A percentile compares a stretch with the other conserved stretches of the same genome.
Conservation (phyloP, 2,888 invertebrate species). For the Drosophila falleni region DNA sequence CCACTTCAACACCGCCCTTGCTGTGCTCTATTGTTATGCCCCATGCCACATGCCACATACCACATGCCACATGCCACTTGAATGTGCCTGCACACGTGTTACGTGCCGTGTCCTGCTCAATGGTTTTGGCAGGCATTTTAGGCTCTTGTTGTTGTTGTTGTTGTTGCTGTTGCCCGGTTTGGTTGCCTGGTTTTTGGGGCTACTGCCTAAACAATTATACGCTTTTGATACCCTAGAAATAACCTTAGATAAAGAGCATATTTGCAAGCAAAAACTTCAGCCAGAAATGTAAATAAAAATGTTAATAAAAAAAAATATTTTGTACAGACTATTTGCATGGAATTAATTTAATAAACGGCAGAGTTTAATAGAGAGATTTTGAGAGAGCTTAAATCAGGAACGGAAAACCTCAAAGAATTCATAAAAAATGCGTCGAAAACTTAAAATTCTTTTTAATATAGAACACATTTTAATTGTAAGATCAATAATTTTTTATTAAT, state of each 20-base stretch:
- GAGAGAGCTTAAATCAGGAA: too few species aligned
- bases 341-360: too few species aligned
- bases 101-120: constrained; percentile 40
- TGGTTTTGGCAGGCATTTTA: constrained; percentile 44
- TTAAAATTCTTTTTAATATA: too few species aligned
- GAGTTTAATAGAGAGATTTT: too few species aligned
- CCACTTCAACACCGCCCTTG: constrained; percentile 35
- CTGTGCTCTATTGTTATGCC: constrained; percentile 49
- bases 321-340: too few species aligned
- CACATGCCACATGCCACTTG: constrained; percentile 46
- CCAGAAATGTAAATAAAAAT: background rate
- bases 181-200: constrained; percentile 30
- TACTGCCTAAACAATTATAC: constrained; percentile 62
- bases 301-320: background rate
- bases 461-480: too few species aligned
- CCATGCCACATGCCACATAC: constrained; percentile 42
- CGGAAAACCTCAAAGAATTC: too few species aligned
- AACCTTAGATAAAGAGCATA: constrained; percentile 9
- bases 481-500: too few species aligned
- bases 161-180: constrained; percentile 13
- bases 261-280: background rate
- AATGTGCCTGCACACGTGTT: constrained; percentile 49
- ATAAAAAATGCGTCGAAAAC: too few species aligned
- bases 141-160: constrained; percentile 31
- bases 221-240: constrained; percentile 31